Evolutionary conservation across 2,888 invertebrate genomes (phyloP).

Genomic region (Phanerotoma sp.): DNA sequence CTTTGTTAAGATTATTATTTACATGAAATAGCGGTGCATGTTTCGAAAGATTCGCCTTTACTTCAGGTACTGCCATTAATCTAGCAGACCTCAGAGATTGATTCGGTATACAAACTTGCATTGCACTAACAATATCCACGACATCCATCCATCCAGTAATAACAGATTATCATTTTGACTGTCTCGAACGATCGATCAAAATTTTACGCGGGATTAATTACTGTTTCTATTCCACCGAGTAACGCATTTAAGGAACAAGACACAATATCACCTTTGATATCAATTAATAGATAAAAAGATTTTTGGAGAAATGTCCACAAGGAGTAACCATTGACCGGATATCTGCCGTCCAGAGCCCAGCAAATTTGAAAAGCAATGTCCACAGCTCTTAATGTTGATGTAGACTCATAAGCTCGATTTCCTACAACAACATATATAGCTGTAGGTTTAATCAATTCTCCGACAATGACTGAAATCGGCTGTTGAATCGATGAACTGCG

Average conservation of each 20-base stretch:
- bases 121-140: too few relatives aligned
- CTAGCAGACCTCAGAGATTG: too few relatives aligned
- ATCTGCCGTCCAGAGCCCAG: slow-evolving; percentile 10
- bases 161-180: slow-evolving; percentile 18
- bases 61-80: too few relatives aligned
- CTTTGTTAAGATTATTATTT: too few relatives aligned
- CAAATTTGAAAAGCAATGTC: slow-evolving; percentile 20
- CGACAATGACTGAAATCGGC: slow-evolving; percentile 11
- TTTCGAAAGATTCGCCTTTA: too few relatives aligned
- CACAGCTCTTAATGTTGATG: too few relatives aligned
- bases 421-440: slow-evolving; percentile 1
- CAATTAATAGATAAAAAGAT: slow-evolving; percentile 14
- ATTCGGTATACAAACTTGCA: too few relatives aligned
- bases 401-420: background rate
- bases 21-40: too few relatives aligned
- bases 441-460: background rate
- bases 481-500: background rate
- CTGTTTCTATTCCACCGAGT: slow-evolving; percentile 7
- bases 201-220: background rate
- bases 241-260: slow-evolving; percentile 9
- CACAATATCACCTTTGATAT: background rate
- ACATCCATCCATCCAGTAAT: too few relatives aligned
- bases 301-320: slow-evolving; percentile 23
- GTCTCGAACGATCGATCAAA: background rate
- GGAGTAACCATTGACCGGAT: slow-evolving; percentile 7